These are phyloP conservation scores for Eudyptes chrysolophus DNA, from an alignment of 2,113 vertebrate species.

Conservation along the genomic window DNA sequence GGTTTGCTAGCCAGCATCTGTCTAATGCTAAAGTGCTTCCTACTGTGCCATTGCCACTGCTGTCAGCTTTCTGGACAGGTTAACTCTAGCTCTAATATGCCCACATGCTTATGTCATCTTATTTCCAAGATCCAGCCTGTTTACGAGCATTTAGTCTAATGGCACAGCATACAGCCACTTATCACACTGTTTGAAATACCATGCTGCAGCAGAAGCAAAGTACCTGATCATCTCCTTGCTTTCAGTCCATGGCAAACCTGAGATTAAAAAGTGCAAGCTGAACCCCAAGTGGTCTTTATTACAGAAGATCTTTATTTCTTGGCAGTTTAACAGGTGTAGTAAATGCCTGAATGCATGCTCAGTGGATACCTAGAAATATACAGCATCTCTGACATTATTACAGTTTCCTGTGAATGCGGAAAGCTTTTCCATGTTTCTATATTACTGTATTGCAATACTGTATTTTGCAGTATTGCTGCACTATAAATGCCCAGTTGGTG, in stretches of 20 bases:
- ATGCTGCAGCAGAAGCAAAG: not conserved
- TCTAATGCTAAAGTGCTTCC: not conserved
- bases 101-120: not conserved
- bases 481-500: not conserved
- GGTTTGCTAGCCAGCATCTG: not conserved
- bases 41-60: not conserved
- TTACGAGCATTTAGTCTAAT: not conserved
- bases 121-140: not conserved
- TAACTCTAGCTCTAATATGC: not conserved
- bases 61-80: not conserved
- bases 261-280: not conserved
- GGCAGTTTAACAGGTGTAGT: not conserved
- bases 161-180: not conserved
- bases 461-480: not conserved
- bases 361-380: not conserved
- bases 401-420: not conserved
- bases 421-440: not conserved
- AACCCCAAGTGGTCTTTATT: not conserved
- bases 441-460: not conserved
- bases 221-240: not conserved
- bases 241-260: not conserved
- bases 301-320: not conserved
- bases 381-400: not conserved
- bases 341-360: accelerated
- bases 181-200: not conserved